A percentile compares a stretch with the other conserved stretches of the same genome.
These are phyloP conservation scores for Nycticryphes semicollaris DNA, from an alignment of 2,113 vertebrate species.

Conservation along the genomic window DNA sequence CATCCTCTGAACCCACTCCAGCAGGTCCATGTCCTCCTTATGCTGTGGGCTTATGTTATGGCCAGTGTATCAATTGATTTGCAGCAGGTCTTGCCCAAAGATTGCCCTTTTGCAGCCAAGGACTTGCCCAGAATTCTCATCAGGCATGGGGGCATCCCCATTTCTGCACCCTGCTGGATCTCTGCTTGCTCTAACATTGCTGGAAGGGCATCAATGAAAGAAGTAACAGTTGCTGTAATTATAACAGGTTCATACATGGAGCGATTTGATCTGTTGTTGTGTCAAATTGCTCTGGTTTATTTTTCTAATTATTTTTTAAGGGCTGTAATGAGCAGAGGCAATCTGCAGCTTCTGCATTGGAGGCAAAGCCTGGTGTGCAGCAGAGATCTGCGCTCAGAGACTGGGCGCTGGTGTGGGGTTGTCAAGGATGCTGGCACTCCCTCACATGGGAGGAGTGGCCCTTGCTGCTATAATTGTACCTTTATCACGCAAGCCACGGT, in stretches of 20 bases:
- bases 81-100: neutral
- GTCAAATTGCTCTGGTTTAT: neutral
- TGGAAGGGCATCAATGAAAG: neutral
- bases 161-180: neutral
- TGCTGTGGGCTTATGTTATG: neutral
- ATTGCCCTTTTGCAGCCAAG: neutral
- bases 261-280: rapidly evolving
- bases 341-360: rapidly evolving
- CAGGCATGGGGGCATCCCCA: rapidly evolving
- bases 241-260: neutral
- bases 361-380: rapidly evolving
- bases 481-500: neutral
- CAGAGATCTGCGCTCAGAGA: neutral
- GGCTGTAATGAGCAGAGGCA: neutral
- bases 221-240: neutral
- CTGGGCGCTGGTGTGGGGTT: neutral
- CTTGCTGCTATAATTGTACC: neutral
- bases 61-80: neutral
- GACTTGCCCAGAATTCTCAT: neutral
- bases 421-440: neutral
- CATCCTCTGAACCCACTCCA: neutral
- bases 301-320: neutral
- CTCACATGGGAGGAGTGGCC: neutral
- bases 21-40: neutral
- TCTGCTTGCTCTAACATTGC: rapidly evolving